Evolutionary conservation across 2,888 invertebrate species (phyloP), one percentile per base, ranked within the genome.

Genomic region (Chalcis sispes): DNA sequence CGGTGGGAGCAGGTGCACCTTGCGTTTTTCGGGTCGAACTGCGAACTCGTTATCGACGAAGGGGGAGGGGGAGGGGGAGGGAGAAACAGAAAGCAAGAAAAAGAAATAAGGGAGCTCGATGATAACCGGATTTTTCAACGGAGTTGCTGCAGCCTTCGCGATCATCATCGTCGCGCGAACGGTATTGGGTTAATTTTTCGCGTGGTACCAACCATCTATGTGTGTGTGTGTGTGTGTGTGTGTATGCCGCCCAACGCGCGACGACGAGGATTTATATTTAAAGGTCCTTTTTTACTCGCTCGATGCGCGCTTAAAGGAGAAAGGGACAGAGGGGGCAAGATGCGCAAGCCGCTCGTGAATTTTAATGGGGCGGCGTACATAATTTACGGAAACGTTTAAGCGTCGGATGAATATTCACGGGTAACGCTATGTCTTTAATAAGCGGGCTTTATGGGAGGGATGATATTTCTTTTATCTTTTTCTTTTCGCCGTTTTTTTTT

Each of bases 61-160:
- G 46, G 15, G 27, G 8, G 40, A 2, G 18, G 20, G 59, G 23
- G 40, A 61, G 46, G 15, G 27, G n/a, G n/a, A n/a, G n/a, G n/a
- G n/a, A n/a, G n/a, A n/a, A n/a, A n/a, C n/a, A n/a, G n/a, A n/a
- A n/a, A n/a, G n/a, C n/a, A n/a, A n/a, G n/a, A n/a, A n/a, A n/a
- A n/a, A n/a, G n/a, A n/a, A n/a, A n/a, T n/a, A n/a, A n/a, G n/a
- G 13, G 27, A 4, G n/a, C 20, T n/a, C 50, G 23, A 46, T 70
- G 70, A 70, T 70, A 70, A 70, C 70, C 50, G 70, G 70, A 70
- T 70, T 70, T 70, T 59, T 70, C 58, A n/a, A 56, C 67, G 54
- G n/a, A 54, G 54, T 54, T 27, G 54, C 13, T 66, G 64, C 36
- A 29, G 3, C 4, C 18, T n/a, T n/a, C n/a, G n/a, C n/a, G n/a